phyloP scores from a whole-genome alignment of 2,113 vertebrate genomes.

The Raja brachyura region DNA sequence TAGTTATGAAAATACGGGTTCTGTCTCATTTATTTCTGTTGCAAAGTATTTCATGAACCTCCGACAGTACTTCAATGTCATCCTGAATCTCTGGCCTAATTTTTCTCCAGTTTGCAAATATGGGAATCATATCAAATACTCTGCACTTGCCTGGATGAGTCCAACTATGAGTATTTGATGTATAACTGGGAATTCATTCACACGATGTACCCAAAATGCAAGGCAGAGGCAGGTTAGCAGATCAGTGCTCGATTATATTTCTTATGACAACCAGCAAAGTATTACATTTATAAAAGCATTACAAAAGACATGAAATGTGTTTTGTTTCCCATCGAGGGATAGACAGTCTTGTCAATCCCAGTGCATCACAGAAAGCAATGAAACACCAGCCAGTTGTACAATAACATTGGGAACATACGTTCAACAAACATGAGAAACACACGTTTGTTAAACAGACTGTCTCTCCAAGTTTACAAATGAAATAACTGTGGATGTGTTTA shows the following conservation, averaged over 20 bases:
- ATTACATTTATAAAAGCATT: constrained; percentile 22
- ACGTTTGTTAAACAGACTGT: neutral
- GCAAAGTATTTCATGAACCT: neutral
- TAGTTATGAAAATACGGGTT: neutral
- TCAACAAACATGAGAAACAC: neutral
- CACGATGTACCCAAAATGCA: neutral
- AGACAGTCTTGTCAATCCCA: neutral
- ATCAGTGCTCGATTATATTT: constrained; percentile 27
- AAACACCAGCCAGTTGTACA: neutral
- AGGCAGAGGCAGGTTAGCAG: constrained; percentile 15
- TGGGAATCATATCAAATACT: too few relatives aligned
- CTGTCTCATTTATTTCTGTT: neutral
- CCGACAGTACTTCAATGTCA: neutral
- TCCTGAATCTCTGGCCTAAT: neutral
- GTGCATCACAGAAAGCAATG: constrained; percentile 6
- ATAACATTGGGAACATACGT: neutral
- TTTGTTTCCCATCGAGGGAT: constrained; percentile 24
- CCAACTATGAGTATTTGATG: constrained; percentile 7
- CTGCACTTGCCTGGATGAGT: too few relatives aligned
- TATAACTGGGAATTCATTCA: constrained; percentile 31
- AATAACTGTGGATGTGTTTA: neutral
- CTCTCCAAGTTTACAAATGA: neutral
- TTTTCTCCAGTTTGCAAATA: neutral
- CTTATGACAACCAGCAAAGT: constrained; percentile 26
- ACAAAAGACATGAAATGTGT: constrained; percentile 1